Percentiles rank a stretch among this genome's conserved stretches.
phyloP scores from a whole-genome alignment of 2,888 invertebrate genomes.

The Coenonympha arcania region DNA sequence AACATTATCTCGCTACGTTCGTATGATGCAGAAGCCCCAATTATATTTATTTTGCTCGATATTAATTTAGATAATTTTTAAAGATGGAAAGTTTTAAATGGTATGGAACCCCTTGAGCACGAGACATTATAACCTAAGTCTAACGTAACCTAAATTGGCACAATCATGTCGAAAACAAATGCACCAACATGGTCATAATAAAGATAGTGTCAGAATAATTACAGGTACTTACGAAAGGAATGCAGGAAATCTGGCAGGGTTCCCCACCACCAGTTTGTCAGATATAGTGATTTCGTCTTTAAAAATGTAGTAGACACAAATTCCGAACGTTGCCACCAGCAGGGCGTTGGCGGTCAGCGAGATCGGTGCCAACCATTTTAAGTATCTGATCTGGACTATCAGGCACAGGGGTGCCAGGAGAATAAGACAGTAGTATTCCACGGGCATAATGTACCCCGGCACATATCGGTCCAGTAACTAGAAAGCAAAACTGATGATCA shows the following conservation, averaged over 20 bases:
- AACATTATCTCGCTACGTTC: too few relatives aligned
- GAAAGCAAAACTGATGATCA: constrained; percentile 26
- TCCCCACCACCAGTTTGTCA: constrained; percentile 71
- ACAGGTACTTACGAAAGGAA: constrained; percentile 79
- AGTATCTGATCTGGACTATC: constrained; percentile 76
- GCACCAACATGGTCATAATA: too few relatives aligned
- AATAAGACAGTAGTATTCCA: constrained; percentile 59
- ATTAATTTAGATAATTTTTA: too few relatives aligned
- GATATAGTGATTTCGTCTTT: constrained; percentile 55
- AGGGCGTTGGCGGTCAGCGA: constrained; percentile 89
- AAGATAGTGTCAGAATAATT: too few relatives aligned
- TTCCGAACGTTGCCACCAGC: constrained; percentile 82
- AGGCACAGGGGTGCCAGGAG: constrained; percentile 55
- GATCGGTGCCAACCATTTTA: constrained; percentile 89
- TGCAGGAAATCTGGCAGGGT: constrained; percentile 79
- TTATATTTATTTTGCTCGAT: too few relatives aligned
- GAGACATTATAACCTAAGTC: too few relatives aligned
- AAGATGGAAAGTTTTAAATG: too few relatives aligned
- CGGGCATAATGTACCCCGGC: constrained; percentile 41
- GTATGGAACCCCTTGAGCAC: too few relatives aligned
- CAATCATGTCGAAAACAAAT: too few relatives aligned
- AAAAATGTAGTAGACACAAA: constrained; percentile 89
- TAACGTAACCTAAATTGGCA: too few relatives aligned
- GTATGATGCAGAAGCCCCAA: too few relatives aligned
- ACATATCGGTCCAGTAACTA: constrained; percentile 60